Evolutionary conservation across 2,888 invertebrate genomes (phyloP), one percentile per base, ranked within the genome.

Genomic region (Pyralis farinalis): DNA sequence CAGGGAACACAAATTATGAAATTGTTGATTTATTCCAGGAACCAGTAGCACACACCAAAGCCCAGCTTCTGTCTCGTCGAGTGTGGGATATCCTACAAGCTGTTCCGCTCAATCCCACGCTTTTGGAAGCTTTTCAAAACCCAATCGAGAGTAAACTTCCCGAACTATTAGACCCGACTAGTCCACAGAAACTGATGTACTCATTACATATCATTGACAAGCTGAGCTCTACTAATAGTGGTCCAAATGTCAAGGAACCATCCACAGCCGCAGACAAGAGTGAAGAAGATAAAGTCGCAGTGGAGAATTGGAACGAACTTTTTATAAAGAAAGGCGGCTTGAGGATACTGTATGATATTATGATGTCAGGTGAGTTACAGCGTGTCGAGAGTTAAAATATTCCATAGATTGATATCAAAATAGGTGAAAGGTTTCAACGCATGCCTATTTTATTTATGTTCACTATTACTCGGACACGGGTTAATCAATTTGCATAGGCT

Each of bases 1-100:
- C n/a, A n/a, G n/a, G n/a, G n/a, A n/a, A n/a, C n/a, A n/a, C n/a
- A n/a, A n/a, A n/a, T n/a, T n/a, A n/a, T n/a, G n/a, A n/a, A n/a
- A n/a, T n/a, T n/a, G n/a, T n/a, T 16, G 16, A 16, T 22, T 34
- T 7, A 22, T 64, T 70, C 22, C 77, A 94, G 91, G 92, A 93
- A 47, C 91, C 91, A 22, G 90, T 94, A 44, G 93, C 95, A 0
- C 95, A 96, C 59, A 96, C 95, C 1, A 96, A 96, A 83, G 97
- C 97, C 0, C 96, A 97, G 71, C 92, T 97, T 0, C 79, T 98
- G 35, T 98, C 98, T 0, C 91, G 98, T 21, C 92, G 97, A 31
- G 97, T 98, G 0, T 98, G 98, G 98, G 98, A 98, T 65, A 96
- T 98, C 37, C 88, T 98, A 12, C 97, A 97, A 70, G 92, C 98